Evolutionary conservation across 2,888 invertebrate species (phyloP), one percentile per base, ranked within the genome.

Genomic region (Leuctra nigra): DNA sequence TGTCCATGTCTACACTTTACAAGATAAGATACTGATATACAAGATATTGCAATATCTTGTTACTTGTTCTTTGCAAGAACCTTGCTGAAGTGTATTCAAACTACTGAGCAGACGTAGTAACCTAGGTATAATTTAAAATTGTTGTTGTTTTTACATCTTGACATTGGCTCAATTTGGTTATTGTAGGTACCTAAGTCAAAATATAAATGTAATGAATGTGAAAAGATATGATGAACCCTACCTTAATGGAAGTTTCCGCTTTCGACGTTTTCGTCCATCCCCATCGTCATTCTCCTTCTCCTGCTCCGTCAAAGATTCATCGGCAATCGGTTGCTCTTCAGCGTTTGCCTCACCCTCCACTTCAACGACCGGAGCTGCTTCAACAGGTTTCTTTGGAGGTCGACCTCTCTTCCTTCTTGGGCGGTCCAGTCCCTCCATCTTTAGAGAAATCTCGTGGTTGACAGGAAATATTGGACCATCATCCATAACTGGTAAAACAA

Each of bases 391-490:
- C 70, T 86, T 86, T 0, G 83, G 81, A 11, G 87, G 87, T 39
- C 87, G 74, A 6, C 87, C 87, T 24, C 86, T 73, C 69, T 85
- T 87, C 54, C 81, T 73, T 66, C 79, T 80, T 0, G 85, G 85
- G 63, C 78, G 83, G 25, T 80, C 80, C 20, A 84, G 68, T 1
- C 84, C 85, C 57, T 81, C 80, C 61, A 81, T 78, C 73, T 79
- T 77, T 16, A 86, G 70, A 1, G 81, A 72, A 62, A 84, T 75
- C 18, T 82, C 80, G 66, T 86, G 85, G 24, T 84, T 83, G 0
- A 77, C 72, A 57, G 80, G 75, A 68, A 83, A 86, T 41, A 84
- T 70, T 1, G 80, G 79, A 63, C 81, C 78, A 62, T 77, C 79
- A 22, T 81, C 77, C 62, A 79, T 73, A 59, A 83, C 84, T 84